Conservation (phyloP, 2,113 vertebrate genomes). For the Suricata suricatta region DNA sequence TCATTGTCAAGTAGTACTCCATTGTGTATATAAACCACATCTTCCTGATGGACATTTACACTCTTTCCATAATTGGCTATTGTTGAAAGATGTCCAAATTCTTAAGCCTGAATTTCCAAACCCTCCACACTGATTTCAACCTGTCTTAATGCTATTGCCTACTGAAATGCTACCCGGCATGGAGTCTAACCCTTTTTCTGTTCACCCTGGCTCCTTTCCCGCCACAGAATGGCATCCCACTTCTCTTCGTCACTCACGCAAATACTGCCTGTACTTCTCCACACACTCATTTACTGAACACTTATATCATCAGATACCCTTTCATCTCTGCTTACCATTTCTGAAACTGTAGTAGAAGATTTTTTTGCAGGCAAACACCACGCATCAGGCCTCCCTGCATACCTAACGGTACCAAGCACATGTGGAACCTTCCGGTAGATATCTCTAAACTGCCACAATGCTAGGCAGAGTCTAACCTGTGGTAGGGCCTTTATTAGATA, state of each 20-base stretch:
- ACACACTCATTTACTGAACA: background rate
- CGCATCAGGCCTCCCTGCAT: background rate
- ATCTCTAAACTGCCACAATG: background rate
- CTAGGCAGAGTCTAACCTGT: slow-evolving; percentile 1
- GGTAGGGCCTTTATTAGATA: background rate
- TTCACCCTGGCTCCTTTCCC: background rate
- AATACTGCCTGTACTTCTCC: background rate
- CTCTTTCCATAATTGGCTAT: too few species aligned
- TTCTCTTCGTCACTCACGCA: background rate
- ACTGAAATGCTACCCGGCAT: background rate
- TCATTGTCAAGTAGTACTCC: too few species aligned
- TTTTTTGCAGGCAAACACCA: background rate
- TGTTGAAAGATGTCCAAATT: background rate
- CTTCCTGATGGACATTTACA: too few species aligned
- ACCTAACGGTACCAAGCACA: background rate
- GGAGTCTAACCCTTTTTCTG: background rate
- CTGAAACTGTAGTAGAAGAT: background rate
- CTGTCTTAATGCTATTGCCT: background rate
- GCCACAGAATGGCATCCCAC: background rate
- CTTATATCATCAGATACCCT: background rate
- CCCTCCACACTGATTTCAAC: background rate
- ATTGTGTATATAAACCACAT: too few species aligned
- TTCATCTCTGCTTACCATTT: background rate
- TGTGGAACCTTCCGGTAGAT: background rate
- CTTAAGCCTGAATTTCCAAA: slow-evolving; percentile 36